Base-by-base conservation (phyloP, 2,113 vertebrate genomes). In the Eidolon helvum region DNA sequence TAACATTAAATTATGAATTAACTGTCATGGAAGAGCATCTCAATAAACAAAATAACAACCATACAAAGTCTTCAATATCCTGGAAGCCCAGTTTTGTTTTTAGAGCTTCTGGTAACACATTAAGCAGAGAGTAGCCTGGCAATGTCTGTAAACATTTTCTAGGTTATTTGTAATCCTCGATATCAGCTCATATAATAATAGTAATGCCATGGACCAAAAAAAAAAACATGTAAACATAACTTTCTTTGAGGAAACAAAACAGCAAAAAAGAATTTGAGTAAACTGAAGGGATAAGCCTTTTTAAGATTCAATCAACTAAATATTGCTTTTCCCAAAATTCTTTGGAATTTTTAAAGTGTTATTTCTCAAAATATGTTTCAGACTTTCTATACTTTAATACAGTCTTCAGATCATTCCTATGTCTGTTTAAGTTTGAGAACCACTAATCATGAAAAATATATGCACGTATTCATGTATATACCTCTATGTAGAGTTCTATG, bases 1-100 rank as follows among this genome's bases (percentile, higher is more conserved):
- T 98, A 98, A 86, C 33, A 75, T 66, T 90, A 97, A 97, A 98
- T 97, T 98, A 98, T 95, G 96, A 96, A 98, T 97, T 97, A 97
- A 96, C 63, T 0, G 7, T 38, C 68, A 97, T 71, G 96, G 86
- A 97, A 84, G 35, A 97, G 59, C 72, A 92, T 5, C 65, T 97
- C 72, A 93, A 95, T 96, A 97, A 98, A 96, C 45, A 98, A 97
- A 91, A 7, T n/a, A 66, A 94, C 11, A 6, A 26, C 35, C 19
- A 65, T 55, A 57, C 1, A 61, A 12, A 82, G 19, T 87, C 30
- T 94, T 48, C 53, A 92, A 82, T 30, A 4, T 53, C 33, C 18
- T 4, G 11, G 30, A 92, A 55, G 9, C 9, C 7, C 28, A 50
- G 2, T 83, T 92, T 97, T 82, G 48, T 33, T 53, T 90, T 92